Percentiles rank a stretch among this genome's conserved stretches.
These are phyloP conservation scores for Megaceryle alcyon DNA, from an alignment of 2,797 vertebrate species.

Conservation along the genomic window DNA sequence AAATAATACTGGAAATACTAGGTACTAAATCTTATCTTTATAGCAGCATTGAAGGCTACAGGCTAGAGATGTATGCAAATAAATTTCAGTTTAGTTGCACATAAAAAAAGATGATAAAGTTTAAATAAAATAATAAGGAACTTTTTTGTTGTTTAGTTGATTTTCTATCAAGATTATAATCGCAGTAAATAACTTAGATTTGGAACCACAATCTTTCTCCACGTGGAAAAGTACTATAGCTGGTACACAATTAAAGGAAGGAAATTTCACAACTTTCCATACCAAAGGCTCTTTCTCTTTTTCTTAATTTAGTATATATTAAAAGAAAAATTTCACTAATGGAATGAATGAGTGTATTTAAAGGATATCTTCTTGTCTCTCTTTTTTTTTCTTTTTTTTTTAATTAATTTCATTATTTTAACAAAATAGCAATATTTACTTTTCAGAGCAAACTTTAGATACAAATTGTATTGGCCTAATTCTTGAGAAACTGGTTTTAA, in stretches of 20 bases:
- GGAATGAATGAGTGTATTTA: neutral
- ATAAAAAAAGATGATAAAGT: neutral
- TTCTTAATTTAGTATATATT: neutral
- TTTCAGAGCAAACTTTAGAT: neutral
- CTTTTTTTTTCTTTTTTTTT: neutral
- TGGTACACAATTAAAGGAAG: neutral
- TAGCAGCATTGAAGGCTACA: neutral
- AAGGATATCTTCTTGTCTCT: neutral
- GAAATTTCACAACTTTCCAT: neutral
- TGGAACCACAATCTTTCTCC: neutral
- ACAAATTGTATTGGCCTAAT: neutral
- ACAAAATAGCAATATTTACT: neutral
- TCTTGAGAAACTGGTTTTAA: neutral
- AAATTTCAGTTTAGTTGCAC: neutral
- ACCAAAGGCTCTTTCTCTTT: neutral
- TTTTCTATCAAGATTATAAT: neutral
- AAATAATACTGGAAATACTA: neutral
- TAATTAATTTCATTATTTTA: neutral
- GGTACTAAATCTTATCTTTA: neutral
- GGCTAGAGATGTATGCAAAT: neutral
- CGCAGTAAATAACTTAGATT: neutral
- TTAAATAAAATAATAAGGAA: neutral
- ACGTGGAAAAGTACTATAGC: neutral
- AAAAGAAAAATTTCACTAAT: neutral
- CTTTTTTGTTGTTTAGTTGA: neutral